A percentile compares a stretch with the other conserved stretches of the same genome.
phyloP scores from a whole-genome alignment of 2,797 vertebrate genomes.

The Melanotaenia trifasciata region DNA sequence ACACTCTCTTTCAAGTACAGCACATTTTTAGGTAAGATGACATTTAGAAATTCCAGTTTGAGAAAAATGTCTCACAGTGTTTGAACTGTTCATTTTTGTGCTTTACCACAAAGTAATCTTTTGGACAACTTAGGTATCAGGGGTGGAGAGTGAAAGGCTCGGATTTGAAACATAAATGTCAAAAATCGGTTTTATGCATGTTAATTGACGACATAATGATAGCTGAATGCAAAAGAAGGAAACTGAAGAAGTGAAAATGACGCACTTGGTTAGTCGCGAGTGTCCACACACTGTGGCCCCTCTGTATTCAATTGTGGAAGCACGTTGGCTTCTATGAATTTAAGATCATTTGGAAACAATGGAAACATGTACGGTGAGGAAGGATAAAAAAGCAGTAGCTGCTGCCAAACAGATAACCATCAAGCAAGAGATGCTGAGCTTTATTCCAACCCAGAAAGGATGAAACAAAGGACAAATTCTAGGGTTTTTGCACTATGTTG shows the following conservation, averaged over 20 bases:
- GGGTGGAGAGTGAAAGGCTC: no score
- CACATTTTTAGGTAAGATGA: constrained; percentile 25
- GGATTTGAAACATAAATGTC: no score
- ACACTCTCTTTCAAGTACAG: constrained; percentile 16
- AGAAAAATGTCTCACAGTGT: constrained; percentile 4
- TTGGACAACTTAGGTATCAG: no score
- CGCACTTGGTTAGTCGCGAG: neutral
- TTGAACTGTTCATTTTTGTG: neutral
- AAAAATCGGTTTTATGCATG: no score
- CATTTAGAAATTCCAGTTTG: neutral
- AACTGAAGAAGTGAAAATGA: neutral
- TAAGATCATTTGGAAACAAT: neutral
- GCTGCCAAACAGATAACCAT: neutral
- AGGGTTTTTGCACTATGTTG: neutral
- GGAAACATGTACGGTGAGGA: neutral
- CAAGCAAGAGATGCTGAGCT: neutral
- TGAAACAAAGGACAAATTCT: neutral
- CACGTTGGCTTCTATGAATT: neutral
- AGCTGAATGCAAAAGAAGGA: neutral
- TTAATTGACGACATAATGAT: no score
- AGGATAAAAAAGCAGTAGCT: neutral
- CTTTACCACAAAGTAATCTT: neutral
- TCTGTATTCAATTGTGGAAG: neutral
- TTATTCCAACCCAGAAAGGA: neutral
- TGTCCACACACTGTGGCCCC: neutral